Evolutionary conservation across 2,113 vertebrate species (phyloP).

Genomic region (Forbesichthys agassizii): DNA sequence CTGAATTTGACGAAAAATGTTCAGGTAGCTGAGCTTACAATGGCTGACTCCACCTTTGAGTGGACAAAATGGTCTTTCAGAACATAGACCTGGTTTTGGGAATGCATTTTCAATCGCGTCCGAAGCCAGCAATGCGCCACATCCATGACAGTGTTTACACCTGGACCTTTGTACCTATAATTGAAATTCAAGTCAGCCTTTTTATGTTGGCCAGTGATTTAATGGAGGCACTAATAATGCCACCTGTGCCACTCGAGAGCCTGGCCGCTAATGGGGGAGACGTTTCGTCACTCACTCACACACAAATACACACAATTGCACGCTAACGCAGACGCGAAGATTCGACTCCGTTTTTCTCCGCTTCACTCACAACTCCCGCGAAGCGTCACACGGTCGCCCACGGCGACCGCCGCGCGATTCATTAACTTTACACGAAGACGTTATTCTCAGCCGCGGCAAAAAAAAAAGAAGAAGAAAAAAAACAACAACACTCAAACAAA

Average conservation of each 20-base stretch:
- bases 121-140: constrained; percentile 23
- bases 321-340: constrained; percentile 5
- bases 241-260: constrained; percentile 15
- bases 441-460: constrained; percentile 18
- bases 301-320: constrained; percentile 1
- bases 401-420: constrained; percentile 55
- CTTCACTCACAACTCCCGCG: constrained; percentile 44
- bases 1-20: too few species aligned
- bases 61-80: constrained; percentile 40
- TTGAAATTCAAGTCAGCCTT: constrained; percentile 16
- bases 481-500: not conserved
- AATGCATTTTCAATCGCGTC: constrained; percentile 31
- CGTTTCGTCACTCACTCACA: not conserved
- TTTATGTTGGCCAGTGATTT: constrained; percentile 45
- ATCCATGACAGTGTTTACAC: constrained; percentile 25
- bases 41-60: not conserved
- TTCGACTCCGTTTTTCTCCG: constrained; percentile 50
- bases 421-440: constrained; percentile 46
- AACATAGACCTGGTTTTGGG: constrained; percentile 14
- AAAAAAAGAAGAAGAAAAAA: not conserved
- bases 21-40: too few species aligned
- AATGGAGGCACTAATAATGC: constrained; percentile 24
- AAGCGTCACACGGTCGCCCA: constrained; percentile 47
- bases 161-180: constrained; percentile 35
- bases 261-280: constrained; percentile 12